Evolutionary conservation across 2,113 vertebrate species (phyloP).

Genomic region (Miniopterus natalensis): DNA sequence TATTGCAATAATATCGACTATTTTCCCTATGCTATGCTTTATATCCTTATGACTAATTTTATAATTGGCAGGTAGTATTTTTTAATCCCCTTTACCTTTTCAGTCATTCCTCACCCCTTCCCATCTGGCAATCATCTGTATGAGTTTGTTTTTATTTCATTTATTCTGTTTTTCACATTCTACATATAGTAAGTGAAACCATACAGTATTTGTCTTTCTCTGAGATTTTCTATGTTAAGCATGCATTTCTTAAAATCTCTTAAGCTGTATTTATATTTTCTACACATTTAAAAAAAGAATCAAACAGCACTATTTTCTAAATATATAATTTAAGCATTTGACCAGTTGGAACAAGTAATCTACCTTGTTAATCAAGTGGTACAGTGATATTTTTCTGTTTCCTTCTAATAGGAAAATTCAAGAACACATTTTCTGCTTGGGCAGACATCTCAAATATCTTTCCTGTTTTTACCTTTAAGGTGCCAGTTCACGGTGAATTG

Average conservation of each 20-base stretch:
- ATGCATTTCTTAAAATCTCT: not conserved
- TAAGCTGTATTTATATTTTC: not conserved
- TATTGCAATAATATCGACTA: not conserved
- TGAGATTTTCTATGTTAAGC: not conserved
- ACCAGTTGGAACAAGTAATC: not conserved
- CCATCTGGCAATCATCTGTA: not conserved
- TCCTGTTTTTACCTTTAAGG: not conserved
- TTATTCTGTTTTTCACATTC: not conserved
- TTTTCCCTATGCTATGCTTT: not conserved
- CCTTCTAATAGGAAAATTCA: not conserved
- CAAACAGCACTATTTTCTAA: not conserved
- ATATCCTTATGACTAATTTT: not conserved
- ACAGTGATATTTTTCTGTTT: not conserved
- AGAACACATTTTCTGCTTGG: not conserved
- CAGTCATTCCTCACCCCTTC: not conserved
- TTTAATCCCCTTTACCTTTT: not conserved
- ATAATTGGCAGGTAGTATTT: not conserved
- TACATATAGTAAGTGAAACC: not conserved
- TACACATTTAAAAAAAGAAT: not conserved
- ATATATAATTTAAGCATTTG: not conserved
- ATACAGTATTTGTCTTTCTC: not conserved
- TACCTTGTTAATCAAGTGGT: not conserved
- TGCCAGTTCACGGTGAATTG: not conserved
- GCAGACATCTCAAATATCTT: not conserved
- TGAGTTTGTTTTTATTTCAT: not conserved